These are phyloP conservation scores for Drosophila aff. DNA, from an alignment of 1,140 invertebrate genomes.

Conservation along the genomic window DNA sequence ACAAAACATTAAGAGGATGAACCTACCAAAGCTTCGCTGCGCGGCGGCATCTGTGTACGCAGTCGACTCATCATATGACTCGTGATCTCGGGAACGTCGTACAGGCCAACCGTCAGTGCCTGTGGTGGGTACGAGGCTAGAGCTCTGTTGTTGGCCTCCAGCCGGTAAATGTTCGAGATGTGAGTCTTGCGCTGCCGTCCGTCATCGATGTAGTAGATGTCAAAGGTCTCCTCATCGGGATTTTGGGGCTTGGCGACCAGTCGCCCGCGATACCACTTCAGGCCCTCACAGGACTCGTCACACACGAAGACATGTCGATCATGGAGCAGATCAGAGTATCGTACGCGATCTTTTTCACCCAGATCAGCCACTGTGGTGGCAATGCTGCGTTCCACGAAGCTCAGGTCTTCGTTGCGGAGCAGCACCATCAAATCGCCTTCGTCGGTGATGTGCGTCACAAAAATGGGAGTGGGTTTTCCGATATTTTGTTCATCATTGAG, in stretches of 20 bases:
- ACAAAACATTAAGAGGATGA: not conserved
- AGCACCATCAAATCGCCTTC: constrained; percentile 75
- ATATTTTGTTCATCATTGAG: constrained; percentile 60
- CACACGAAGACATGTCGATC: constrained; percentile 77
- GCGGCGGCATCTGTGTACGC: constrained; percentile 61
- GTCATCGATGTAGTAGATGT: constrained; percentile 79
- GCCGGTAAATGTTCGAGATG: constrained; percentile 78
- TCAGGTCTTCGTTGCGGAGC: constrained; percentile 66
- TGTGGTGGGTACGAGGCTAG: constrained; percentile 74
- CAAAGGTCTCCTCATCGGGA: constrained; percentile 64
- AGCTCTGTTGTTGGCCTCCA: constrained; percentile 78
- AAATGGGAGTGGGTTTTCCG: constrained; percentile 58
- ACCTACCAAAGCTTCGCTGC: constrained; percentile 71
- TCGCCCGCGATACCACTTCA: constrained; percentile 77
- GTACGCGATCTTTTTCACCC: constrained; percentile 62
- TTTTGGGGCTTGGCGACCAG: constrained; percentile 52
- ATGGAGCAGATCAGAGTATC: constrained; percentile 60
- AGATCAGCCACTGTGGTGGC: constrained; percentile 64
- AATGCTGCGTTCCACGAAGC: constrained; percentile 76
- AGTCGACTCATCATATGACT: constrained; percentile 66
- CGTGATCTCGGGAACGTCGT: constrained; percentile 73
- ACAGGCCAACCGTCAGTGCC: constrained; percentile 65
- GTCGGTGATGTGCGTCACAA: constrained; percentile 76
- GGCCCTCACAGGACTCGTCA: constrained; percentile 50
- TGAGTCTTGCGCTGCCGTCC: constrained; percentile 71